These are phyloP conservation scores for Eucidaris tribuloides DNA, from an alignment of 35 echinoderm and acorn worm species.

Conservation along the genomic window DNA sequence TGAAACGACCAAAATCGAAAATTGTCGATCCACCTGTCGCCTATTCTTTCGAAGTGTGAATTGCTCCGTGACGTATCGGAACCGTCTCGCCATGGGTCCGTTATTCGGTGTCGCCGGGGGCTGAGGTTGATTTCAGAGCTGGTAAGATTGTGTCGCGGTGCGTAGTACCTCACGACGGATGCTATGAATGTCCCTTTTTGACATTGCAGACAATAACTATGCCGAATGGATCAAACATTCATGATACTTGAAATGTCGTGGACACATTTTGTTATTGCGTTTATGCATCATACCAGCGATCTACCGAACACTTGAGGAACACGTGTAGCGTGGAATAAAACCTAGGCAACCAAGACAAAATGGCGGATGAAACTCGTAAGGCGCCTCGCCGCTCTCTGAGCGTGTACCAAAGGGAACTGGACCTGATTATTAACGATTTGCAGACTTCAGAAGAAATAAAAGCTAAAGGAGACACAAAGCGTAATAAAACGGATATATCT, in stretches of 20 bases:
- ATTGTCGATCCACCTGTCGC: no score
- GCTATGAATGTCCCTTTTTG: background rate
- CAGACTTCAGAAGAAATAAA: background rate
- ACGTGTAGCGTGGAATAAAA: background rate
- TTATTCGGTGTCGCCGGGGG: no score
- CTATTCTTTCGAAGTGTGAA: no score
- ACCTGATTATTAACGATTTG: background rate
- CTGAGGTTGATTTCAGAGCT: no score
- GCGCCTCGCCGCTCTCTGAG: background rate
- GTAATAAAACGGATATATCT: background rate
- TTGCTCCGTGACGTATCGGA: no score
- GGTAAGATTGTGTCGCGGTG: no score
- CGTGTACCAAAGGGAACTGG: conserved; percentile 10
- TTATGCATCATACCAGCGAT: no score
- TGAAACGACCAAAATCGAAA: no score
- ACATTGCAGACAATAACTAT: background rate
- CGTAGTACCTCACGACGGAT: no score
- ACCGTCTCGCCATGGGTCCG: no score
- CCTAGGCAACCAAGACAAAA: background rate
- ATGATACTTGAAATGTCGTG: background rate
- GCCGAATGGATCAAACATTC: background rate
- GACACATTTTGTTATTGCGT: background rate
- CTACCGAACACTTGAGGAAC: no score
- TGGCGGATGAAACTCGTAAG: background rate
- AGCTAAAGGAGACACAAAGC: background rate